Base-by-base conservation (phyloP, 2,113 vertebrate genomes). In the Clarias macrocephalus region DNA sequence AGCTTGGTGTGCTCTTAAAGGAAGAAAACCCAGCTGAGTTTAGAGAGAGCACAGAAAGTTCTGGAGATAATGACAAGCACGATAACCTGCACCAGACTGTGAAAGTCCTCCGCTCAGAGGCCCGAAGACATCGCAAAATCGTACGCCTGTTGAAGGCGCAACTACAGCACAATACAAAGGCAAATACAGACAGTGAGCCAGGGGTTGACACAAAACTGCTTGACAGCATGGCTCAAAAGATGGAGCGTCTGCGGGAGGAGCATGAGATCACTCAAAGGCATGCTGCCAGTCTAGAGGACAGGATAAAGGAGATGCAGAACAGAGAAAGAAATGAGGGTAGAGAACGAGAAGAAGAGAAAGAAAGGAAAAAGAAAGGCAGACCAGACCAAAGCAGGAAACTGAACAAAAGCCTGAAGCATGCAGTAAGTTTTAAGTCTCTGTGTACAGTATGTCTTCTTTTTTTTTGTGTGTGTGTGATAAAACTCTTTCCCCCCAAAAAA, bases 31-130 rank as follows among this genome's bases (percentile, higher is more conserved):
- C 93, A 9, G 79, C 88, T 3, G 92, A 92, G 57, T 93, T 92
- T 57, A 95, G 95, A 90, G 96, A 93, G 80, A 94, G 92, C 89
- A 91, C 91, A 1, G 96, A 95, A 52, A 93, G 93, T 54, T 95
- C 95, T 2, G 91, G 84, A 16, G 95, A 95, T 90, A 92, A 95
- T 30, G 95, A 95, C 82, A 91, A 93, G 48, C 94, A 94, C 86
- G 93, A 92, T 77, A 94, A 94, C 86, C 90, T 95, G 66, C 95
- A 92, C 86, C 93, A 92, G 90, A 92, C 94, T 80, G 91, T 95
- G 76, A 91, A 95, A 92, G 92, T 92, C 63, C 94, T 95, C 77
- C 94, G 92, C 89, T 87, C 90, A 11, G 94, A 96, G 86, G 92
- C 95, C 2, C 87, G 88, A 84, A 91, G 75, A 90, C 92, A 93